Percentiles rank a stretch among this genome's conserved stretches.
Conservation (phyloP, 2,797 vertebrate genomes). For the Sebastes taczanowskii region DNA sequence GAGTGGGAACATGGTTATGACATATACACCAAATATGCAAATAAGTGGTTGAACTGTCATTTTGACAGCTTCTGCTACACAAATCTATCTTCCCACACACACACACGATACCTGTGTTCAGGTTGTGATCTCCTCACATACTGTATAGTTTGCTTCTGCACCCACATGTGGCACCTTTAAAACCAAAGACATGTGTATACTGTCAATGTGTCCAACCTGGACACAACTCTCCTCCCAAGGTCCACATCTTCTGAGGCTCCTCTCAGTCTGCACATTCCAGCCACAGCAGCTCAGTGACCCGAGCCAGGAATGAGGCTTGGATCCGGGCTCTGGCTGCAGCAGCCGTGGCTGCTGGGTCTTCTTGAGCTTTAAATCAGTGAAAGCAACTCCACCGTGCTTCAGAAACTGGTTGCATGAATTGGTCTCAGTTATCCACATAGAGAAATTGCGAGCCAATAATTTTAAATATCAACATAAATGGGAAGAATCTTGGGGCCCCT, state of each 20-base stretch:
- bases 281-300: slow-evolving; percentile 59
- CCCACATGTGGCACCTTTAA: slow-evolving; percentile 11
- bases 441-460: no score
- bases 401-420: no score
- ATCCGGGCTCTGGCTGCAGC: slow-evolving; percentile 42
- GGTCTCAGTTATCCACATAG: neutral
- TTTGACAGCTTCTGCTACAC: neutral
- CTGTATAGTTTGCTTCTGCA: neutral
- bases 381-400: no score
- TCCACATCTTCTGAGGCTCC: slow-evolving; percentile 63
- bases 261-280: slow-evolving; percentile 68
- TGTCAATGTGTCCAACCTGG: slow-evolving; percentile 1
- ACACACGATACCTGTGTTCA: neutral
- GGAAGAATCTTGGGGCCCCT: no score
- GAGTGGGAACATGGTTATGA: neutral
- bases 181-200: neutral
- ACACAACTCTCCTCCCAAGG: neutral
- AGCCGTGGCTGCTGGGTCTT: slow-evolving; percentile 39
- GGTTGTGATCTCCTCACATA: neutral
- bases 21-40: neutral
- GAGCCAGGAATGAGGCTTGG: slow-evolving; percentile 67
- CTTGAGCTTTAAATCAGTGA: slow-evolving; percentile 25
- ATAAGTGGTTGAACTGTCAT: neutral
- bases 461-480: no score
- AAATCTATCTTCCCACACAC: neutral